Evolutionary conservation across 2,113 vertebrate species (phyloP).

Genomic region (Nerophis ophidion): DNA sequence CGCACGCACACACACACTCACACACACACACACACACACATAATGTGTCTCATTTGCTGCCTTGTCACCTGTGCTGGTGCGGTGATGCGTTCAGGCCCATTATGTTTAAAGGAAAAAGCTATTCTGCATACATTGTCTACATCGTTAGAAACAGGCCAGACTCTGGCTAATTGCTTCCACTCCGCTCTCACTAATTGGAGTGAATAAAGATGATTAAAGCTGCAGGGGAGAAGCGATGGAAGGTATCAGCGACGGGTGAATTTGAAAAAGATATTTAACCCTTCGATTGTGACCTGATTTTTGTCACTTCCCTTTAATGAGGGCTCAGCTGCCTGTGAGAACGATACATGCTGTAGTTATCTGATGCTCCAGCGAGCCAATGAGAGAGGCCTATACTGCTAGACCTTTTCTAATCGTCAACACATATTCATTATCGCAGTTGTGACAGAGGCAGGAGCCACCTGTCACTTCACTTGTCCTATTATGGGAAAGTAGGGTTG

Average conservation of each 20-base stretch:
- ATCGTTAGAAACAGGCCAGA: constrained; percentile 58
- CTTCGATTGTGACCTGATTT: constrained; percentile 43
- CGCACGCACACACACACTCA: background rate
- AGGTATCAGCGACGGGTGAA: constrained; percentile 41
- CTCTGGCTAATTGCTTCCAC: constrained; percentile 70
- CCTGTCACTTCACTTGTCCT: too few species aligned
- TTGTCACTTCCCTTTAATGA: constrained; percentile 43
- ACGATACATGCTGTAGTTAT: background rate
- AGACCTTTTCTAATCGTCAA: too few species aligned
- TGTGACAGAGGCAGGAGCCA: too few species aligned
- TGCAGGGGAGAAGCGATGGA: constrained; percentile 37
- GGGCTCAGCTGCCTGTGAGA: constrained; percentile 32
- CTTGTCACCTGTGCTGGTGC: constrained; percentile 54
- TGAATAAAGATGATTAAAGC: constrained; percentile 76
- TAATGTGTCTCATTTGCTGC: constrained; percentile 9
- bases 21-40: background rate
- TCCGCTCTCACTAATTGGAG: constrained; percentile 69
- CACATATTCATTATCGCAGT: too few species aligned
- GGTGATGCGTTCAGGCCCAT: constrained; percentile 61
- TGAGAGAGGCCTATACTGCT: background rate
- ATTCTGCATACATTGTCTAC: constrained; percentile 48
- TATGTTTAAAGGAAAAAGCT: constrained; percentile 63
- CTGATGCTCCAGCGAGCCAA: background rate
- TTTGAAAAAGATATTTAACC: constrained; percentile 44
- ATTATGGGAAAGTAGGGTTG: too few species aligned